phyloP scores from a whole-genome alignment of 2,888 invertebrate genomes.

The Eurytoma adleriae region DNA sequence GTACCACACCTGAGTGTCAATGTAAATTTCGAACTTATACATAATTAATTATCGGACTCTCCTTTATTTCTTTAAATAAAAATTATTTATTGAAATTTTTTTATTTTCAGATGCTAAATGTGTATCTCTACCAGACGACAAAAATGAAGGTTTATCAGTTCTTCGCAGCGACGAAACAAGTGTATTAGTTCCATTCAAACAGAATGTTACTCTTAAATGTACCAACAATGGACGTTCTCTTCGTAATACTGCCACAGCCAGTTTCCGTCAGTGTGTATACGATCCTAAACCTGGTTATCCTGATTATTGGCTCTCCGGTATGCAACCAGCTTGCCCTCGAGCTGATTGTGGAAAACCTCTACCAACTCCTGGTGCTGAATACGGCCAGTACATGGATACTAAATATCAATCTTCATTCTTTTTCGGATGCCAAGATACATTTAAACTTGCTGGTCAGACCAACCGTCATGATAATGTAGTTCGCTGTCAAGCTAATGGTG shows the following conservation, averaged over 20 bases:
- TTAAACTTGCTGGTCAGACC: constrained; percentile 94
- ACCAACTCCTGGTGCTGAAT: constrained; percentile 95
- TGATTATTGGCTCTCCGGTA: constrained; percentile 93
- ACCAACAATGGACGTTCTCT: constrained; percentile 86
- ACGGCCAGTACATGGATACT: constrained; percentile 91
- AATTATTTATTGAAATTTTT: neutral
- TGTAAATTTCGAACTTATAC: constrained; percentile 80
- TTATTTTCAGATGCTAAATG: constrained; percentile 88
- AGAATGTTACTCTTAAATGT: constrained; percentile 92
- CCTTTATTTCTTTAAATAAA: constrained; percentile 5
- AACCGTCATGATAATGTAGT: constrained; percentile 94
- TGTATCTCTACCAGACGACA: constrained; percentile 92
- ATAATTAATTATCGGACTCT: neutral
- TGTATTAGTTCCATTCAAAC: constrained; percentile 91
- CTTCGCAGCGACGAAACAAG: constrained; percentile 88
- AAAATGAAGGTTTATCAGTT: constrained; percentile 89
- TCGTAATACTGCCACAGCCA: constrained; percentile 88
- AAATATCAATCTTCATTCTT: constrained; percentile 95
- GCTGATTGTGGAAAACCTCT: constrained; percentile 94
- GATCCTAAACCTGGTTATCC: constrained; percentile 94
- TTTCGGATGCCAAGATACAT: constrained; percentile 97
- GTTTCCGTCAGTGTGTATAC: constrained; percentile 96
- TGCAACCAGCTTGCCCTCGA: constrained; percentile 90
- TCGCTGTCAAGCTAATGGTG: constrained; percentile 91
- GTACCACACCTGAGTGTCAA: constrained; percentile 93